phyloP scores from a whole-genome alignment of 2,113 vertebrate species.

The Sebastes schlegelii region DNA sequence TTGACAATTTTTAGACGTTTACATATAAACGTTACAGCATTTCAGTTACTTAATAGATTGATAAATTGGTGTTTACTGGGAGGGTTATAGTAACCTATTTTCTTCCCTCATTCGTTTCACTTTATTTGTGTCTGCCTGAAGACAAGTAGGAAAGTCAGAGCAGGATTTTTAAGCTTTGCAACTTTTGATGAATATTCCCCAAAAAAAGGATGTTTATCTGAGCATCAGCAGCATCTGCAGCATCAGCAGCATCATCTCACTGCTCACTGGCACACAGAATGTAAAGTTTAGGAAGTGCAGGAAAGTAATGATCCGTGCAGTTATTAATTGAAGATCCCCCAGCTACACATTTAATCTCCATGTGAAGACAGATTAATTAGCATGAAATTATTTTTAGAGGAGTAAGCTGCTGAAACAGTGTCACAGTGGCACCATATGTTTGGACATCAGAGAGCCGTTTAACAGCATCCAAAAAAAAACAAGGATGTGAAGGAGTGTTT shows the following conservation, averaged over 20 bases:
- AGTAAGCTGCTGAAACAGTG: conserved; percentile 21
- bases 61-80: not conserved
- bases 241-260: not conserved
- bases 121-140: not conserved
- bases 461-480: conserved; percentile 27
- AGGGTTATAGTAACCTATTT: not conserved
- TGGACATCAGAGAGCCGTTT: conserved; percentile 35
- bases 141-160: not conserved
- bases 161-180: not conserved
- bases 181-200: not conserved
- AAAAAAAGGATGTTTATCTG: not conserved
- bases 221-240: not conserved
- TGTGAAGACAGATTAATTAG: conserved; percentile 22
- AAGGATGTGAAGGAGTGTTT: conserved; percentile 31
- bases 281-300: not conserved
- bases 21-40: too few relatives aligned
- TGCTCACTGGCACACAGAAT: not conserved
- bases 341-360: conserved; percentile 13
- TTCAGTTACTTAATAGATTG: not conserved
- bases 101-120: not conserved
- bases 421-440: conserved; percentile 34
- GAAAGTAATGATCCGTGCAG: not conserved
- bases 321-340: conserved; percentile 1
- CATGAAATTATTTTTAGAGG: conserved; percentile 18
- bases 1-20: too few relatives aligned